Conservation (phyloP, 23 tunicate genomes). For the Corella eumyota region DNA sequence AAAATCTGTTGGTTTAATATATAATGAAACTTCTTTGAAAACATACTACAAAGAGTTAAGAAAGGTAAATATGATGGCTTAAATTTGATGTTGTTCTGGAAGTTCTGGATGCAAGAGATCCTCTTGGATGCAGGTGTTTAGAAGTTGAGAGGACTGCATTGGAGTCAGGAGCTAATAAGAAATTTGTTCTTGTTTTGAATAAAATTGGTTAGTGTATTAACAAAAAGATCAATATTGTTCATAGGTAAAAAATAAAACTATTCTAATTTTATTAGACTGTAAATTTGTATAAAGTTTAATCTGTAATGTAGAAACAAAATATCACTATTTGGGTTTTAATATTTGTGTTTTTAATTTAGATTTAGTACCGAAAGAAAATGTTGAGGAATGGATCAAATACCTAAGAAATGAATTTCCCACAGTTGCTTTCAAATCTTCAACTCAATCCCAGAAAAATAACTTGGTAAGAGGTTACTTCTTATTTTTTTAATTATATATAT, state of each 20-base stretch:
- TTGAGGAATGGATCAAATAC: conserved; percentile 88
- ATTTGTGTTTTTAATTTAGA: conserved; percentile 22
- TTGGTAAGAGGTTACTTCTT: conserved; percentile 19
- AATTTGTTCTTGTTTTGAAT: conserved; percentile 59
- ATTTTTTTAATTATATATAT: background rate
- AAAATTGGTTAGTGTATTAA: conserved; percentile 76
- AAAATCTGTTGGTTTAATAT: too few relatives aligned
- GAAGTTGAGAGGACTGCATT: conserved; percentile 63
- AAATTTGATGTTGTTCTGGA: conserved; percentile 87
- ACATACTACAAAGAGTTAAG: too few relatives aligned
- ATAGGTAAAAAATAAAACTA: too few relatives aligned
- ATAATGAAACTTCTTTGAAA: too few relatives aligned
- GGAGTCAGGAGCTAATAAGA: conserved; percentile 48
- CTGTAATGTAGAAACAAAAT: too few relatives aligned
- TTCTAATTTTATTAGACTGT: too few relatives aligned
- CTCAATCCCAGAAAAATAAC: conserved; percentile 59
- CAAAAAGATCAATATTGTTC: too few relatives aligned
- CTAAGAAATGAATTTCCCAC: conserved; percentile 86
- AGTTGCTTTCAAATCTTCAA: conserved; percentile 93
- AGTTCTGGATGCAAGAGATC: conserved; percentile 95
- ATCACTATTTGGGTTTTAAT: too few relatives aligned
- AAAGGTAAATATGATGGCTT: too few relatives aligned
- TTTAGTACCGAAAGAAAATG: conserved; percentile 86
- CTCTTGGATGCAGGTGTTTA: conserved; percentile 83
- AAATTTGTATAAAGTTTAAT: too few relatives aligned